Evolutionary conservation across 2,797 vertebrate genomes (phyloP).

Genomic region (Aselliscus stoliczkanus): DNA sequence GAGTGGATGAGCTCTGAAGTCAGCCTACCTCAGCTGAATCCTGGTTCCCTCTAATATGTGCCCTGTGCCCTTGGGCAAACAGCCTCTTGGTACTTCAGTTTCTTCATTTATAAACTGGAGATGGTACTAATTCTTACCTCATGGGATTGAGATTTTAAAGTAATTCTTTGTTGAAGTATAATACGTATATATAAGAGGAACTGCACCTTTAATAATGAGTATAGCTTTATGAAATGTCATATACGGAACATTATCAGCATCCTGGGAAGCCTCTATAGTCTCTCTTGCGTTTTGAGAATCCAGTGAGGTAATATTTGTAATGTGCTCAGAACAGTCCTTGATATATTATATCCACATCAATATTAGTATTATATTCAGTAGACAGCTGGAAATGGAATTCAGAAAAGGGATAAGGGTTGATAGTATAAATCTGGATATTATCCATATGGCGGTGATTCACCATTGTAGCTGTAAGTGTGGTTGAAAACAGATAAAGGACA

Average conservation of each 20-base stretch:
- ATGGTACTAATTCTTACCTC: not conserved
- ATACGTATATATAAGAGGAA: not conserved
- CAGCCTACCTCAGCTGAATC: not conserved
- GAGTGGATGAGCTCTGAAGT: not conserved
- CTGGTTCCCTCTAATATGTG: not conserved
- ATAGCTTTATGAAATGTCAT: not conserved
- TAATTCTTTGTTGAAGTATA: not conserved
- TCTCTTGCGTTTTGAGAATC: not conserved
- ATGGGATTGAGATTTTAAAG: not conserved
- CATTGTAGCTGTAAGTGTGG: not conserved
- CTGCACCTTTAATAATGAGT: not conserved
- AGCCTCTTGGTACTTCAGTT: not conserved
- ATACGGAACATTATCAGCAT: not conserved
- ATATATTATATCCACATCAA: not conserved
- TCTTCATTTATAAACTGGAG: not conserved
- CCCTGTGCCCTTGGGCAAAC: not conserved
- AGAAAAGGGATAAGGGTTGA: not conserved
- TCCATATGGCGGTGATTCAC: not conserved
- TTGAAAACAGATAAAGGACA: slow-evolving; percentile 17
- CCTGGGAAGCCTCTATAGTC: not conserved
- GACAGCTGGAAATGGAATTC: not conserved
- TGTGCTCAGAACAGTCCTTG: not conserved
- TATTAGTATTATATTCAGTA: slow-evolving; percentile 19
- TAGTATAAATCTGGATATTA: not conserved
- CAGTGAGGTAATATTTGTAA: not conserved